Evolutionary conservation across 2,888 invertebrate genomes (phyloP).

Genomic region (Lasioglossum lativentre): DNA sequence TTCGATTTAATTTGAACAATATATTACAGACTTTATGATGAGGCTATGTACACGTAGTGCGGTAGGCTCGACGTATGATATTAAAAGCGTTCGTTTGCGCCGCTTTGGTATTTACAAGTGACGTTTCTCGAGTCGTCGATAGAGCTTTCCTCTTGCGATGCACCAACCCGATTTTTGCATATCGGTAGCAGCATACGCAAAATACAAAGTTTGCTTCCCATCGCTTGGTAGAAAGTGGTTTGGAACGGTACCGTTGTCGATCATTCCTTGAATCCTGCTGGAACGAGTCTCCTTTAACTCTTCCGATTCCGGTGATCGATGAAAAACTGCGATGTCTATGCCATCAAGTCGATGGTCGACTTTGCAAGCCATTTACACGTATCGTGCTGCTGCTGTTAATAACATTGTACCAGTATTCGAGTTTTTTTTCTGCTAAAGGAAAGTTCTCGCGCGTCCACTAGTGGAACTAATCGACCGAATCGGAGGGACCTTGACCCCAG

Average conservation of each 20-base stretch:
- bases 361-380: not conserved
- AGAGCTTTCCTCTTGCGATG: not conserved
- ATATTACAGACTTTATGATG: slow-evolving; percentile 62
- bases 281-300: not conserved
- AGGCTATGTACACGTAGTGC: slow-evolving; percentile 60
- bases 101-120: slow-evolving; percentile 66
- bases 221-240: slow-evolving; percentile 12
- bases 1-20: slow-evolving; percentile 62
- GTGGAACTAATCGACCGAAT: slow-evolving; percentile 45
- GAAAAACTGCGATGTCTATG: not conserved
- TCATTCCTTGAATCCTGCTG: not conserved
- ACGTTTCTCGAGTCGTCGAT: not conserved
- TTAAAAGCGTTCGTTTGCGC: slow-evolving; percentile 19
- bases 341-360: too few species aligned
- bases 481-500: slow-evolving; percentile 81
- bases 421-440: not conserved
- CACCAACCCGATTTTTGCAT: not conserved
- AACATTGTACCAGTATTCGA: not conserved
- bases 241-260: not conserved
- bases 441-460: not conserved
- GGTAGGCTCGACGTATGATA: slow-evolving; percentile 2
- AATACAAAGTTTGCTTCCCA: not conserved
- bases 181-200: slow-evolving; percentile 17
- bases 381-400: not conserved
- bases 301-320: not conserved